Evolutionary conservation across 2,113 vertebrate genomes (phyloP).

Genomic region (Neoarius graeffei): DNA sequence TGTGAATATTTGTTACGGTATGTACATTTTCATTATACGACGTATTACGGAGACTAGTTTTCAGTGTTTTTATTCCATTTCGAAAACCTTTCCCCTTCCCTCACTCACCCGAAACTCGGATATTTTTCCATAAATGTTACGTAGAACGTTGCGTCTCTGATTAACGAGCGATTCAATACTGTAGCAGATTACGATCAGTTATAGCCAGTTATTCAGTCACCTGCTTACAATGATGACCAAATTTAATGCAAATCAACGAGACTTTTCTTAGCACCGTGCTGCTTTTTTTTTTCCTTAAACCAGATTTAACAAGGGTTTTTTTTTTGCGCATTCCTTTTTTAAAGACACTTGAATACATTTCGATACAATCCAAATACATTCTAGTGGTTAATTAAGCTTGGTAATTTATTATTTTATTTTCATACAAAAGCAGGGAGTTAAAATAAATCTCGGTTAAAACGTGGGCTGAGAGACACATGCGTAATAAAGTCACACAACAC

Average conservation of each 20-base stretch:
- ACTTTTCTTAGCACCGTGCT: constrained; percentile 66
- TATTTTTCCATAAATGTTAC: too few relatives aligned
- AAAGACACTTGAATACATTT: constrained; percentile 72
- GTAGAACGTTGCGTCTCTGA: neutral
- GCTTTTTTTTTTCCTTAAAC: constrained; percentile 37
- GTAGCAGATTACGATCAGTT: neutral
- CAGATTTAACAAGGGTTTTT: neutral
- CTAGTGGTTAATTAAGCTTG: constrained; percentile 79
- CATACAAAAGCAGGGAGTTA: constrained; percentile 62
- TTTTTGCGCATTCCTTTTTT: constrained; percentile 67
- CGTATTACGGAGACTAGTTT: neutral
- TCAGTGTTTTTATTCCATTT: neutral
- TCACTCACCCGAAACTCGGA: too few relatives aligned
- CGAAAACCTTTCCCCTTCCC: neutral
- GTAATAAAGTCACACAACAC: constrained; percentile 58
- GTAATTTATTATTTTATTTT: constrained; percentile 44
- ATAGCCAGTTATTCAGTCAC: neutral
- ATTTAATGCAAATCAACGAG: constrained; percentile 58
- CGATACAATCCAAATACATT: constrained; percentile 78
- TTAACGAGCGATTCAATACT: neutral
- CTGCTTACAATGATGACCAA: constrained; percentile 25
- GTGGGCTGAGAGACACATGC: constrained; percentile 62
- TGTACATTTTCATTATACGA: neutral
- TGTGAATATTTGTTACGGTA: neutral
- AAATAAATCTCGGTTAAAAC: constrained; percentile 55